Conservation (phyloP, 2,113 vertebrate genomes). For the Podarcis muralis region DNA sequence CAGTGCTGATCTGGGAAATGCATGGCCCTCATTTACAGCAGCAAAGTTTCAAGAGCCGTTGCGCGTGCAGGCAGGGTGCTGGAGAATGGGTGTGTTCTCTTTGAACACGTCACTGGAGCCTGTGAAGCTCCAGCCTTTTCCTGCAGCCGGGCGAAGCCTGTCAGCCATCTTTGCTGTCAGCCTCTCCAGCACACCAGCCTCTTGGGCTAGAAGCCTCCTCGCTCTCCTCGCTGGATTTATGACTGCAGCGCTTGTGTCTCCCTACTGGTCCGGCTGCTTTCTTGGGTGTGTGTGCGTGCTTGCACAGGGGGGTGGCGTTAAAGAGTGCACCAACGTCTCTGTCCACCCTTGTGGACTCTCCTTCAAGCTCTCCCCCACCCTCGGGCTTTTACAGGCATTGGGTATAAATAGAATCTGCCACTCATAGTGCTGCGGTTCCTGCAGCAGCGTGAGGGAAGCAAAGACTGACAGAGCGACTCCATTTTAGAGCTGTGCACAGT, state of each 20-base stretch:
- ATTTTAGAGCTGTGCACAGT: neutral
- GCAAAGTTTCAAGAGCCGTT: neutral
- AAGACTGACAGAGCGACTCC: neutral
- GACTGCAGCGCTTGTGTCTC: neutral
- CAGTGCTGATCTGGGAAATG: neutral
- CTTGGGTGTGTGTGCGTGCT: neutral
- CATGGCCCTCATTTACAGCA: neutral
- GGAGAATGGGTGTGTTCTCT: neutral
- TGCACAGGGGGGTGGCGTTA: neutral
- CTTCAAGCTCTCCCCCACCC: no score
- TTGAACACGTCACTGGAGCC: neutral
- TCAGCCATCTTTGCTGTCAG: neutral
- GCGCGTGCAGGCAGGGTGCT: no score
- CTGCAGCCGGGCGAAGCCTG: neutral
- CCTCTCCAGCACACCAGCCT: neutral
- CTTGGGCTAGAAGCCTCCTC: no score
- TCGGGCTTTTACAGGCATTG: neutral
- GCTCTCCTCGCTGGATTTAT: neutral
- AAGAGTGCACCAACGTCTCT: neutral
- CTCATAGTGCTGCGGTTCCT: neutral
- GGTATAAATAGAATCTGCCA: constrained; percentile 34
- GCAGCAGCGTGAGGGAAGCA: neutral
- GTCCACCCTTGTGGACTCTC: neutral
- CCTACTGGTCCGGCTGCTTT: neutral
- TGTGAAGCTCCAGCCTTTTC: neutral